Evolutionary conservation across 2,888 invertebrate species (phyloP), one percentile per base, ranked within the genome.

Genomic region (Crioceris asparagi): DNA sequence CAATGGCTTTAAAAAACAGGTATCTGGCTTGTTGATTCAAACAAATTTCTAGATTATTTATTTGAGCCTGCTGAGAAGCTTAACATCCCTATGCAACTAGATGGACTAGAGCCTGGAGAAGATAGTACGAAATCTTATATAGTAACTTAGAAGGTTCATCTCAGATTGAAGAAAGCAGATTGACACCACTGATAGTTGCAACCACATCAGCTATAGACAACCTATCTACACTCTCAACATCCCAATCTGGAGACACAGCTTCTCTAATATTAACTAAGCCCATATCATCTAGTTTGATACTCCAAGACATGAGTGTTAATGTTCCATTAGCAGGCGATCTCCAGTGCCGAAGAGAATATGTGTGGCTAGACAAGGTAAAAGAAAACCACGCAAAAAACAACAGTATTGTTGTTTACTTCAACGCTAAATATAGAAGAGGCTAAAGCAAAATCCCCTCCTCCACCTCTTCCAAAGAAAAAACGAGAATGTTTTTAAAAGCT

Each of bases 1-100:
- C 29, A 29, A 6, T 6, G 29, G 29, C 3, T 29, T 29, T 7
- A 29, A 29, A 29, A 29, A 29, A 29, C 29, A 29, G 29, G 29
- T 29, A 12, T 29, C 29, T 11, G 29, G 12, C 12, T 16, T 29
- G 29, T 29, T 29, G 29, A 29, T 29, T 15, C 29, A 29, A 29
- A 29, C 12, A 29, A 14, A 29, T 29, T 29, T 11, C 4, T 16
- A 29, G 29, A 29, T 29, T 29, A 29, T 29, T 29, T 29, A 7
- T 29, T 29, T 29, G 29, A 29, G 29, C 16, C 12, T 14, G 29
- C 29, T 29, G 29, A 4, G 29, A 29, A 3, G 21, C 6, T 8
- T 7, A 21, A 21, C 21, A 21, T 21, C 21, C 21, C 21, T 8
- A 21, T 21, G 6, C 21, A 21, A 21, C 21, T 7, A 21, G 21